A percentile compares a stretch with the other conserved stretches of the same genome.
Conservation (phyloP, 1,140 invertebrate genomes). For the Radopholus similis region DNA sequence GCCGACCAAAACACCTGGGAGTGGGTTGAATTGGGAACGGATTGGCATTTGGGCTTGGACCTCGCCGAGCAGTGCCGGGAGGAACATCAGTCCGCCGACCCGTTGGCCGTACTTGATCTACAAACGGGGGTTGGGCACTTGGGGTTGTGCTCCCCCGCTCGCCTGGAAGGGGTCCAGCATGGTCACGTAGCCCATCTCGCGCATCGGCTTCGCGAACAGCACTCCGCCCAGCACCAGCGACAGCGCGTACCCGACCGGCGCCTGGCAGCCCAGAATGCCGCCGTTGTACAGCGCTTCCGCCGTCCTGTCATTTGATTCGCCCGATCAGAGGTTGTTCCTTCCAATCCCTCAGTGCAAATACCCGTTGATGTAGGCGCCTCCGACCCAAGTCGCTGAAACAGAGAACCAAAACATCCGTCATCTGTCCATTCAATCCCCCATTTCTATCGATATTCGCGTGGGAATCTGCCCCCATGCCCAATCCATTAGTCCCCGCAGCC, state of each 20-base stretch:
- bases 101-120: constrained; percentile 84
- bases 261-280: constrained; percentile 85
- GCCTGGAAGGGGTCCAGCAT: constrained; percentile 93
- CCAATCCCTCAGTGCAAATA: no score
- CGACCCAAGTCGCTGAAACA: constrained; percentile 71
- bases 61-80: constrained; percentile 92
- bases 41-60: no score
- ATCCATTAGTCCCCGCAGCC: no score
- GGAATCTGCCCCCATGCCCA: no score
- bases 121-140: background rate
- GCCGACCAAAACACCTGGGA: constrained; percentile 78
- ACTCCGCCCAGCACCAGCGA: constrained; percentile 83
- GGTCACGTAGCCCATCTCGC: constrained; percentile 91
- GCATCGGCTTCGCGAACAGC: constrained; percentile 96
- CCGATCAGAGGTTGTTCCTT: no score
- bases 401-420: no score
- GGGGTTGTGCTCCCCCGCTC: background rate
- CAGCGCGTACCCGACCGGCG: constrained; percentile 90
- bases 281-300: constrained; percentile 87
- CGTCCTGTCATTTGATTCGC: no score
- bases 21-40: background rate
- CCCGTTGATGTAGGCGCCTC: constrained; percentile 98
- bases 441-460: no score
- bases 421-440: no score
- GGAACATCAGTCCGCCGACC: constrained; percentile 90